Evolutionary conservation across 2,113 vertebrate genomes (phyloP).

Genomic region (Cololabis saira): DNA sequence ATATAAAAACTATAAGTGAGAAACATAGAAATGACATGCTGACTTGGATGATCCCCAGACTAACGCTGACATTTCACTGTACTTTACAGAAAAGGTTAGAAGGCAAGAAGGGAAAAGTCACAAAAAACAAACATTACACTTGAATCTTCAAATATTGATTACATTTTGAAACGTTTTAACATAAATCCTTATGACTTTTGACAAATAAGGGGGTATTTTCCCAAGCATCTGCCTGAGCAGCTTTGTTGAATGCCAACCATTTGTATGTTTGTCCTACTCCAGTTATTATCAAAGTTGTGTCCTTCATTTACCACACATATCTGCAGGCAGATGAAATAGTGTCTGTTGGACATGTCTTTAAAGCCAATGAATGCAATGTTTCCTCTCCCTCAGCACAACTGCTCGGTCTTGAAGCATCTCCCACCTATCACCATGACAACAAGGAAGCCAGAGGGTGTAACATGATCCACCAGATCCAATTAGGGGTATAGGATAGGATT

Average conservation of each 20-base stretch:
- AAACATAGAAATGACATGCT: no score
- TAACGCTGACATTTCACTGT: no score
- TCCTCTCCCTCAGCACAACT: conserved; percentile 29
- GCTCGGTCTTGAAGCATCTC: conserved; percentile 9
- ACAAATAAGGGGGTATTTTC: neutral
- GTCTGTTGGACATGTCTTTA: conserved; percentile 47
- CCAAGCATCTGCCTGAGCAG: neutral
- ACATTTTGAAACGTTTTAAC: no score
- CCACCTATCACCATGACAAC: conserved; percentile 77
- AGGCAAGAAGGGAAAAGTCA: no score
- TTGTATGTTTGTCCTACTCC: neutral
- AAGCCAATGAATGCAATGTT: conserved; percentile 29
- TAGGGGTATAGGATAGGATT: conserved; percentile 70
- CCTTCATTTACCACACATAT: conserved; percentile 20
- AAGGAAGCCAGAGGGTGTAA: conserved; percentile 71
- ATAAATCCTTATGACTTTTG: neutral
- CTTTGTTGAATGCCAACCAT: neutral
- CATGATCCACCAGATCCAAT: conserved; percentile 78
- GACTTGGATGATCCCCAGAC: no score
- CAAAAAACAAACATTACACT: no score
- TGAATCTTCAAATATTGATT: no score
- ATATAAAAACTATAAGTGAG: no score
- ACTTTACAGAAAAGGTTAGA: no score
- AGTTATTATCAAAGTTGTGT: conserved; percentile 1
- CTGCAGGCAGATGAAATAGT: conserved; percentile 31